Conservation (phyloP, 2,797 vertebrate species). For the Acanthiza pusilla region DNA sequence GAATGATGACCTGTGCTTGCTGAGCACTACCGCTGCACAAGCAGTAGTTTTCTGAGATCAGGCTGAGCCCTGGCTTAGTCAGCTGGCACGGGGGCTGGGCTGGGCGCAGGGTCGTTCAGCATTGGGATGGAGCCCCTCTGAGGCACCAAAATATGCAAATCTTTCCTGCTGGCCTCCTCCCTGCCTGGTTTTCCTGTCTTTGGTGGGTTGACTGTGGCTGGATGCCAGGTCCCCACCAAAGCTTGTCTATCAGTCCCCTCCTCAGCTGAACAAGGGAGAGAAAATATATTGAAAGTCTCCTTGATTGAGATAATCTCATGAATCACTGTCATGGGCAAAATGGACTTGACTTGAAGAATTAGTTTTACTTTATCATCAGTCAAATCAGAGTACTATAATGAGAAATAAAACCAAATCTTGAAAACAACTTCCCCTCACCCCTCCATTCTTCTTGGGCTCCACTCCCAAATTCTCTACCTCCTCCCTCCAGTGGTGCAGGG, state of each 20-base stretch:
- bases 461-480: neutral
- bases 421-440: neutral
- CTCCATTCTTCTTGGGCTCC: neutral
- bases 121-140: neutral
- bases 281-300: neutral
- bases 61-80: neutral
- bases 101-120: accelerated
- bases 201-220: neutral
- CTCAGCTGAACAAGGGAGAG: neutral
- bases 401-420: neutral
- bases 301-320: neutral
- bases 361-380: neutral
- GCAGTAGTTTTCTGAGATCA: neutral
- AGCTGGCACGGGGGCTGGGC: neutral
- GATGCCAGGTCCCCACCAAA: neutral
- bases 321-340: neutral
- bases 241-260: neutral
- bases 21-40: neutral
- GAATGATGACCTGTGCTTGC: neutral
- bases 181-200: neutral
- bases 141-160: neutral
- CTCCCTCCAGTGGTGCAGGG: too few species aligned
- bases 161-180: neutral
- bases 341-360: neutral
- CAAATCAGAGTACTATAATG: neutral